Conservation (phyloP, 2,797 vertebrate species). For the Paguma larvata region DNA sequence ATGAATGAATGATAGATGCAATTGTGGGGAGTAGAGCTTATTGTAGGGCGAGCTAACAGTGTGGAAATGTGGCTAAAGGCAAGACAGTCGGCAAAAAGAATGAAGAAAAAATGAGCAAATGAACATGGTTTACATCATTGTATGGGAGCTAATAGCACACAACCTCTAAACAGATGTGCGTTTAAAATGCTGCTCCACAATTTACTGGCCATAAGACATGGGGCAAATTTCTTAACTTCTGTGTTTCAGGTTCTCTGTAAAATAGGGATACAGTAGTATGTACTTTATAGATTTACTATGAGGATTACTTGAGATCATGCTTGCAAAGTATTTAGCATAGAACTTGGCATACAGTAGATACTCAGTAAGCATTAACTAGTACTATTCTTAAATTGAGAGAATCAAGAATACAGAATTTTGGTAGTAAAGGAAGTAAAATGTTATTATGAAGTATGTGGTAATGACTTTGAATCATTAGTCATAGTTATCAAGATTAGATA, state of each 20-base stretch:
- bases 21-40: background rate
- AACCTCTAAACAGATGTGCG: background rate
- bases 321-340: constrained; percentile 34
- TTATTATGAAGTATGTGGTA: background rate
- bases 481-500: background rate
- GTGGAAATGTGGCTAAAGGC: background rate
- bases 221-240: background rate
- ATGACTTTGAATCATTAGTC: background rate
- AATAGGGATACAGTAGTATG: background rate
- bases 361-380: background rate
- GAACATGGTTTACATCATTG: background rate
- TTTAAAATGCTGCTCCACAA: background rate
- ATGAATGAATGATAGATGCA: background rate
- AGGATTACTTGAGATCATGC: constrained; percentile 1
- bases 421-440: constrained; percentile 25
- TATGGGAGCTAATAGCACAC: background rate
- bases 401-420: background rate
- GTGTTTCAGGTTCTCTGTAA: background rate
- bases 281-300: background rate
- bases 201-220: background rate
- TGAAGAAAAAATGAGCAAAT: background rate
- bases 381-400: background rate
- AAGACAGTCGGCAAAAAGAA: background rate
- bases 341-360: background rate
- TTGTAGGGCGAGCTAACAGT: background rate